A percentile compares a stretch with the other conserved stretches of the same genome.
phyloP scores from a whole-genome alignment of 2,888 invertebrate genomes.

The Epiperipatus broadwayi region DNA sequence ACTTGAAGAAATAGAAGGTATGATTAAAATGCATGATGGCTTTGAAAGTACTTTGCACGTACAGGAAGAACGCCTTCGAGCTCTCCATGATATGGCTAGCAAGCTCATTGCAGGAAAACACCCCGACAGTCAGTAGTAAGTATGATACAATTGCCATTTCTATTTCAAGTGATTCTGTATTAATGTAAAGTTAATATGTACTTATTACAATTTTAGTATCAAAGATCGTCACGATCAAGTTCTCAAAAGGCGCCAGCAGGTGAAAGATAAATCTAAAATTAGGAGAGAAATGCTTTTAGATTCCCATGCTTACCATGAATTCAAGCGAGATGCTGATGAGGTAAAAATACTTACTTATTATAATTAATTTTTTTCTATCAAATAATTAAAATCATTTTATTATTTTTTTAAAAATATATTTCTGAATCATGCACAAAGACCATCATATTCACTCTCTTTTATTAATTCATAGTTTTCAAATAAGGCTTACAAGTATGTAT shows the following conservation, averaged over 20 bases:
- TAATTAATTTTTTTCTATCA: too few relatives aligned
- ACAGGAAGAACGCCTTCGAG: constrained; percentile 72
- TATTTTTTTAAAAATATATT: too few relatives aligned
- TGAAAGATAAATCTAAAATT: constrained; percentile 44
- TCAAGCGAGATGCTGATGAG: constrained; percentile 77
- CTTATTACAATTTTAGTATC: constrained; percentile 27
- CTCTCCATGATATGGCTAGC: constrained; percentile 62
- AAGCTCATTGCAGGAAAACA: constrained; percentile 55
- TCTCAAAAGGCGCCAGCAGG: constrained; percentile 47
- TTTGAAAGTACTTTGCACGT: constrained; percentile 75
- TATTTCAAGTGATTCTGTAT: too few relatives aligned
- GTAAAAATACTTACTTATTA: constrained; percentile 19
- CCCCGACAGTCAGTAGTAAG: constrained; percentile 56
- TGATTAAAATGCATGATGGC: constrained; percentile 78
- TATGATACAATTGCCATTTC: constrained; percentile 16
- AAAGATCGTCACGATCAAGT: constrained; percentile 50
- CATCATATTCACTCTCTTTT: too few relatives aligned
- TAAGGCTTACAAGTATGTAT: too few relatives aligned
- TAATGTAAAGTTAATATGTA: not conserved
- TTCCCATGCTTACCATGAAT: constrained; percentile 74
- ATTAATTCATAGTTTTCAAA: too few relatives aligned
- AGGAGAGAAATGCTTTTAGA: constrained; percentile 55
- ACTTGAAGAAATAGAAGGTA: constrained; percentile 71
- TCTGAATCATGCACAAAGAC: too few relatives aligned
- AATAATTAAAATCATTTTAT: too few relatives aligned